Evolutionary conservation across 2,113 vertebrate genomes (phyloP).

Genomic region (Heterocephalus glaber): DNA sequence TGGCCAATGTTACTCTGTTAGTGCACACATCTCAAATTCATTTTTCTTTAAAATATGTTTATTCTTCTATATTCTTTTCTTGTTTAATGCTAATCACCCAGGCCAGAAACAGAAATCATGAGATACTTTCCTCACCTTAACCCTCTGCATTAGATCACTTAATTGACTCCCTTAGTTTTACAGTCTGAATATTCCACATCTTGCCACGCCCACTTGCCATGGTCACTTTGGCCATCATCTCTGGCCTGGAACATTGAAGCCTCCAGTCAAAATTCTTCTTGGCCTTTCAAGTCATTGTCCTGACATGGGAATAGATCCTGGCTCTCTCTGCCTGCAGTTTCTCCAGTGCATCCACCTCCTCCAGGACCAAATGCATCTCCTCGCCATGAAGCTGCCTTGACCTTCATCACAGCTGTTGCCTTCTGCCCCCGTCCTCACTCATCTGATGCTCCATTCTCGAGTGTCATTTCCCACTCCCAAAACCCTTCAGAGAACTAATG

Average conservation of each 20-base stretch:
- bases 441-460: background rate
- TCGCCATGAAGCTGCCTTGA: background rate
- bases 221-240: background rate
- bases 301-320: background rate
- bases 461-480: background rate
- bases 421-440: background rate
- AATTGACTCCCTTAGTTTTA: background rate
- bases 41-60: background rate
- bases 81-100: background rate
- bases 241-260: background rate
- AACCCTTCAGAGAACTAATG: background rate
- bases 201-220: too few species aligned
- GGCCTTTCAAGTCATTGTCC: background rate
- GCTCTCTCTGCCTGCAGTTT: background rate
- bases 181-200: background rate
- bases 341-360: background rate
- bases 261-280: background rate
- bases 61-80: background rate
- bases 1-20: background rate
- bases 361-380: background rate
- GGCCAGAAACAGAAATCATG: background rate
- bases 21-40: background rate
- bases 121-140: background rate
- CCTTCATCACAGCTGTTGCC: rapidly evolving
- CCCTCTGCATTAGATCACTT: background rate